Conservation (phyloP, 2,888 invertebrate species). For the Busseola fusca region DNA sequence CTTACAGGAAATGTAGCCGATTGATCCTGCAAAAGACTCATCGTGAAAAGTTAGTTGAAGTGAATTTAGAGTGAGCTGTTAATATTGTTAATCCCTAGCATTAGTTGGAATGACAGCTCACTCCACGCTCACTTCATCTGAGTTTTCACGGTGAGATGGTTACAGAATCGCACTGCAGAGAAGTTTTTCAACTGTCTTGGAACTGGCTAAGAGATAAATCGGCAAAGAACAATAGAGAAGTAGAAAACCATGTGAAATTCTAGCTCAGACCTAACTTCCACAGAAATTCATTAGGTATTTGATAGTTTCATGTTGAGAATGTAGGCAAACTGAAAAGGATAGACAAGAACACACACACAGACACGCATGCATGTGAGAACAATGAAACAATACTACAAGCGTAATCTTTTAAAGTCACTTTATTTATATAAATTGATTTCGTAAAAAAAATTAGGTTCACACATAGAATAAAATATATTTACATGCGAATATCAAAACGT, state of each 20-base stretch:
- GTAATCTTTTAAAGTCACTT: constrained; percentile 22
- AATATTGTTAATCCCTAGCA: too few relatives aligned
- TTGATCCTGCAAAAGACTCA: too few relatives aligned
- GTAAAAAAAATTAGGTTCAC: constrained; percentile 58
- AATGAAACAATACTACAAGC: not conserved
- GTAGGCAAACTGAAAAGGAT: not conserved
- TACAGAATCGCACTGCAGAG: not conserved
- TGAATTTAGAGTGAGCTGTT: too few relatives aligned
- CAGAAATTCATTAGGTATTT: not conserved
- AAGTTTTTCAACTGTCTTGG: not conserved
- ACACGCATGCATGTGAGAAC: not conserved
- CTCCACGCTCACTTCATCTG: too few relatives aligned
- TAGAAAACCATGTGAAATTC: not conserved
- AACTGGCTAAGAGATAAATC: not conserved
- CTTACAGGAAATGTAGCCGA: too few relatives aligned
- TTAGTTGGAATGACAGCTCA: too few relatives aligned
- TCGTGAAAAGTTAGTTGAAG: too few relatives aligned
- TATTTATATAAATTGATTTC: constrained; percentile 45
- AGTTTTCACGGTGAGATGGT: too few relatives aligned
- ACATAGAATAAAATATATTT: constrained; percentile 46
- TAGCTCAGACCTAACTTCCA: not conserved
- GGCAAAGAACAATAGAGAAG: not conserved
- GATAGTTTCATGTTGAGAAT: not conserved
- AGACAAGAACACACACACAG: not conserved
- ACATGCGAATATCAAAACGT: constrained; percentile 23